phyloP scores from a whole-genome alignment of 2,113 vertebrate species.

The Tyrannus savana region DNA sequence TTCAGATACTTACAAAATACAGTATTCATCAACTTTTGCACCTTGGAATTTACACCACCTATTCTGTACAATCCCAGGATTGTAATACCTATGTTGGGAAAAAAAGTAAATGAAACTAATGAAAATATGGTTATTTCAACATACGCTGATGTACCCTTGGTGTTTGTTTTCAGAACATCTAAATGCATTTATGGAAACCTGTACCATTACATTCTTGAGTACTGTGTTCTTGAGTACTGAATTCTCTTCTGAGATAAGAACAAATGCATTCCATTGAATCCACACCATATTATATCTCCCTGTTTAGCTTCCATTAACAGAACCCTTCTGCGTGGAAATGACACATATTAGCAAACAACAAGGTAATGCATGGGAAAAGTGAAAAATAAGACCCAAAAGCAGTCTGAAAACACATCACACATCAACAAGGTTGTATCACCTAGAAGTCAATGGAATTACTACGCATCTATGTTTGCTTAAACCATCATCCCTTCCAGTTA shows the following conservation, averaged over 20 bases:
- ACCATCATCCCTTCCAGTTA: background rate
- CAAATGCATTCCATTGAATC: background rate
- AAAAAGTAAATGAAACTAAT: background rate
- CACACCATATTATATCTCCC: background rate
- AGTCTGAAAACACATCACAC: background rate
- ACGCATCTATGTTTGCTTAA: background rate
- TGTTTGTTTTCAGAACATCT: background rate
- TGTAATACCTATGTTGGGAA: slow-evolving; percentile 83
- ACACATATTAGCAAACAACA: background rate
- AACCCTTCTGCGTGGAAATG: background rate
- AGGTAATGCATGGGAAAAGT: background rate
- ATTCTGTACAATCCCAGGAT: slow-evolving; percentile 94
- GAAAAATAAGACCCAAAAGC: background rate
- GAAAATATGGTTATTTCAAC: background rate
- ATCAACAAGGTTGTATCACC: background rate
- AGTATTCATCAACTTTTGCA: slow-evolving; percentile 94
- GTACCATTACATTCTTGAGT: background rate
- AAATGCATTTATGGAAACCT: background rate
- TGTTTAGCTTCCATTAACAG: no score
- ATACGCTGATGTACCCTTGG: fast-evolving
- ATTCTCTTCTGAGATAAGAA: background rate
- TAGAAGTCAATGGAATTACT: background rate
- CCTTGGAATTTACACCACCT: slow-evolving; percentile 97
- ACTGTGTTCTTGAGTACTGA: background rate
- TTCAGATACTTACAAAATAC: slow-evolving; percentile 85